Percentiles rank a stretch among this genome's conserved stretches.
Conservation (phyloP, 2,888 invertebrate species). For the Cheilosia scutellata region DNA sequence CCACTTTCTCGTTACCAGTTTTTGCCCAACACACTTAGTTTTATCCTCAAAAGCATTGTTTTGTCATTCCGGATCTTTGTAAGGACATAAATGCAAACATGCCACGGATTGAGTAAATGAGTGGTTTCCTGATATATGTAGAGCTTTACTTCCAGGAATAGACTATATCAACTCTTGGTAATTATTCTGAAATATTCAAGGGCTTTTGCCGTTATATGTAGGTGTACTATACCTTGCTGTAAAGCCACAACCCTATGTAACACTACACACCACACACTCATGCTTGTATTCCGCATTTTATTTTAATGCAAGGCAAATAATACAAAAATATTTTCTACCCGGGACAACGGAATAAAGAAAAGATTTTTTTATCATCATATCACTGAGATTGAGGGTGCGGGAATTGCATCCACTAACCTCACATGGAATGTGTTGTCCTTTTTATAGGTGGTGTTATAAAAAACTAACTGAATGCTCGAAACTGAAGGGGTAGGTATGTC, state of each 20-base stretch:
- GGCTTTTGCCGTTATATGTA: slow-evolving; percentile 50
- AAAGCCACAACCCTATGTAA: slow-evolving; percentile 19
- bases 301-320: slow-evolving; percentile 58
- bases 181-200: slow-evolving; percentile 73
- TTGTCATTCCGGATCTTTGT: slow-evolving; percentile 74
- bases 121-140: slow-evolving; percentile 69
- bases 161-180: slow-evolving; percentile 67
- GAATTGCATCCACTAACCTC: slow-evolving; percentile 67
- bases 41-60: slow-evolving; percentile 69
- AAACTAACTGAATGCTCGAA: slow-evolving; percentile 46
- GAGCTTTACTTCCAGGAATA: slow-evolving; percentile 46
- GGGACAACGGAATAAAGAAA: slow-evolving; percentile 64
- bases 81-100: slow-evolving; percentile 72
- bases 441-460: slow-evolving; percentile 58
- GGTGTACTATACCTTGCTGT: slow-evolving; percentile 9
- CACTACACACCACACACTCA: neutral
- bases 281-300: slow-evolving; percentile 39
- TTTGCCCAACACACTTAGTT: slow-evolving; percentile 63
- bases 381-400: slow-evolving; percentile 68
- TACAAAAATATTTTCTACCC: slow-evolving; percentile 58
- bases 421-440: slow-evolving; percentile 60
- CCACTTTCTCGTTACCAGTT: slow-evolving; percentile 65
- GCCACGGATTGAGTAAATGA: slow-evolving; percentile 72
- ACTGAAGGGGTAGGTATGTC: slow-evolving; percentile 40
- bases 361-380: slow-evolving; percentile 65